Evolutionary conservation across 1,140 invertebrate genomes (phyloP), one percentile per base, ranked within the genome.

Genomic region (Magallana gigas): DNA sequence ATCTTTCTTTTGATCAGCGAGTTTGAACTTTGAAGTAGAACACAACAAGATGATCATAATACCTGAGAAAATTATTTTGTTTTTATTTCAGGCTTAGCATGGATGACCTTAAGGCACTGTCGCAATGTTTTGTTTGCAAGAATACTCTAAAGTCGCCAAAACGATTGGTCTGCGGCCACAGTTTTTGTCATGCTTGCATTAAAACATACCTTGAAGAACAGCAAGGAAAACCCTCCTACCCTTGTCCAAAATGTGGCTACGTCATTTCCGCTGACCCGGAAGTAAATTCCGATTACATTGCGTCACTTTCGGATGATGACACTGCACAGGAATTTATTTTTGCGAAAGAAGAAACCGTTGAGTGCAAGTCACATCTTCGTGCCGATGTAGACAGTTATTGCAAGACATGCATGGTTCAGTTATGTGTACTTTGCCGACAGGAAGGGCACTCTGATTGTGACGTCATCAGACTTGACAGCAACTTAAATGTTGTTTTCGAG

Each of bases 241-340:
- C 80, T 6, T 82, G 80, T 82, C 80, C 80, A 14, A 82, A 57
- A 82, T 82, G 80, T 82, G 18, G 36, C 8, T n/a, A n/a, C 14
- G 14, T 9, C 80, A 82, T 82, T 56, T 1, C 36, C 57, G 48
- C 48, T n/a, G 48, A 82, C 57, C 48, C 80, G 80, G 57, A 57
- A 57, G 57, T 82, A 6, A 4, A 58, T 58, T 16, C 11, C 8
- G 5, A 48, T 16, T 82, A 57, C 18, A 82, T 82, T 56, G 4
- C 12, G 0, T 57, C 57, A 14, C 57, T 82, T 57, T 48, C 80
- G 57, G 57, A 82, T 18, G 80, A 82, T 18, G 12, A n/a, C 6
- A 56, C 57, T 18, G 12, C 80, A 16, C 57, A 57, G 18, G 48
- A 82, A 58, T 57, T 82, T 8, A 16, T 82, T 18, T 57, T 82